These are phyloP conservation scores for Petaurus breviceps DNA, from an alignment of 2,113 vertebrate genomes.

Conservation along the genomic window DNA sequence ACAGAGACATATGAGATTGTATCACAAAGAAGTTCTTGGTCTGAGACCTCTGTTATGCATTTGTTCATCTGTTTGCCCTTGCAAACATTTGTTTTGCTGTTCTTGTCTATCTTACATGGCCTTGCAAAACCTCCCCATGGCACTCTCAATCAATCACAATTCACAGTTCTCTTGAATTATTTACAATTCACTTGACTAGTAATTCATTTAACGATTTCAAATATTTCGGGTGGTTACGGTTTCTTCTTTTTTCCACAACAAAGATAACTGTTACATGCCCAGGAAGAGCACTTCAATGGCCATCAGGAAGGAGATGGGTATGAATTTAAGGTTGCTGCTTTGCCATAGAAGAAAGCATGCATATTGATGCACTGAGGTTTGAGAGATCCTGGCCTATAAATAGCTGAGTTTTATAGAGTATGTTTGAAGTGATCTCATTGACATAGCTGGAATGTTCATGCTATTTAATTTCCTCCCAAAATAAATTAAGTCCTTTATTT, in stretches of 20 bases:
- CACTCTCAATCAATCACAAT: background rate
- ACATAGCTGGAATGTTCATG: background rate
- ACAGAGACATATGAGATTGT: background rate
- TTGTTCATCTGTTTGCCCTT: background rate
- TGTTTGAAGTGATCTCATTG: background rate
- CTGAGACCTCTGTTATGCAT: background rate
- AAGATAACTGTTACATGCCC: background rate
- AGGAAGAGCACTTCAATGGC: background rate
- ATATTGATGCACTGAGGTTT: background rate
- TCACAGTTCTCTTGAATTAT: background rate
- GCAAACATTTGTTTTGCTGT: background rate
- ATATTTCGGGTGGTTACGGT: background rate
- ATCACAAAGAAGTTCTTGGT: background rate
- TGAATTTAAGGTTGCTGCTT: background rate
- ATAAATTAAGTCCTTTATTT: slow-evolving; percentile 19
- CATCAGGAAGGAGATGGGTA: background rate
- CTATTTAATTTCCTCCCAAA: background rate
- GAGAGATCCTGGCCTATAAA: background rate
- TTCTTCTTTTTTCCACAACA: background rate
- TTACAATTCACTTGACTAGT: background rate
- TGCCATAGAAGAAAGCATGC: background rate
- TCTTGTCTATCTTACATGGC: background rate
- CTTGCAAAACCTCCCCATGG: background rate
- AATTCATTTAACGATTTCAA: background rate
- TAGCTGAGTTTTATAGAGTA: background rate